phyloP scores from a whole-genome alignment of 2,888 invertebrate genomes.

The Clanis bilineata region DNA sequence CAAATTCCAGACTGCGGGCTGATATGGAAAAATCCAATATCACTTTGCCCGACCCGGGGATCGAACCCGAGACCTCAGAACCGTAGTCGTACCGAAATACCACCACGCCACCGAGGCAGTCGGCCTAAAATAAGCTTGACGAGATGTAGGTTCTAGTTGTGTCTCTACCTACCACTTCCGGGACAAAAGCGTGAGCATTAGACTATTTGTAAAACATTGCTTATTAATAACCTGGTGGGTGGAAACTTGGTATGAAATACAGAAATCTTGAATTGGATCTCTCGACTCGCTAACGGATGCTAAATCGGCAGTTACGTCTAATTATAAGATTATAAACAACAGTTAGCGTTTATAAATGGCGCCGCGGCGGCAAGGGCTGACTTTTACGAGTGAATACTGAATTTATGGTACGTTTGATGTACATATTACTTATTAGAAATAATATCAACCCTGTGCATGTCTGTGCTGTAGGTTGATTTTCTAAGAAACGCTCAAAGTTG shows the following conservation, averaged over 20 bases:
- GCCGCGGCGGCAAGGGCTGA: neutral
- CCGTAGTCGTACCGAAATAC: no score
- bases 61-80: no score
- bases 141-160: no score
- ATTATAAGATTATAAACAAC: neutral
- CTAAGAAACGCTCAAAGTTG: no score
- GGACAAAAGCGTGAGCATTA: no score
- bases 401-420: neutral
- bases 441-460: neutral
- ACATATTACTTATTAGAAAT: neutral
- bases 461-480: neutral
- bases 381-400: neutral
- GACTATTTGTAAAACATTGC: no score
- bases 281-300: neutral
- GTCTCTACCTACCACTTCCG: no score
- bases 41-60: no score
- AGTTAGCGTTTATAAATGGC: neutral
- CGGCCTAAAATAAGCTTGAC: no score
- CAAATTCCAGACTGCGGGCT: no score
- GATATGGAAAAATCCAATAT: no score
- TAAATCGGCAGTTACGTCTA: neutral
- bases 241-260: neutral
- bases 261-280: neutral
- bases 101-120: no score
- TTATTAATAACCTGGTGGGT: neutral